phyloP scores from a whole-genome alignment of 2,888 invertebrate genomes.

The Lithodes maja region DNA sequence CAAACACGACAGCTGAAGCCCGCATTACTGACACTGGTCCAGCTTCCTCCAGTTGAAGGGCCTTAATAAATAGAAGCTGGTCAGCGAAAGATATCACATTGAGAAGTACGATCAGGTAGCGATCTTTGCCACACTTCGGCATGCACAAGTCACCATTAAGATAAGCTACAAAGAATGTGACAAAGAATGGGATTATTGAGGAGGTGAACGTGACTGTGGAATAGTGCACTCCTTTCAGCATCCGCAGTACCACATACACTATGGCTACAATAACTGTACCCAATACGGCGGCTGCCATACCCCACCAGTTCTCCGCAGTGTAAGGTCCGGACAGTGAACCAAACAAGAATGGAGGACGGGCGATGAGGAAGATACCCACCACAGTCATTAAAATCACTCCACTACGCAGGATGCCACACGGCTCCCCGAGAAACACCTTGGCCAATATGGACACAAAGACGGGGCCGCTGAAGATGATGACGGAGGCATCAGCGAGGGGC shows the following conservation, averaged over 20 bases:
- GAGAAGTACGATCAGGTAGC: not conserved
- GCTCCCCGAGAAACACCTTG: not conserved
- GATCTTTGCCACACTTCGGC: not conserved
- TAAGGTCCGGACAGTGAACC: not conserved
- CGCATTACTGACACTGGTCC: not conserved
- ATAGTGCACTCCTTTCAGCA: not conserved
- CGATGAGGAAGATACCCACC: not conserved
- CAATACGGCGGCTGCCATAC: not conserved
- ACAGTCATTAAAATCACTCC: not conserved
- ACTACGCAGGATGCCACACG: not conserved
- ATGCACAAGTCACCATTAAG: not conserved
- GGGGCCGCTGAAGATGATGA: not conserved
- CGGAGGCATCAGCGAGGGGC: not conserved
- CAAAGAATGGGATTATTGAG: not conserved
- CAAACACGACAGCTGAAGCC: not conserved
- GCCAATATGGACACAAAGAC: not conserved
- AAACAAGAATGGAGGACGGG: not conserved
- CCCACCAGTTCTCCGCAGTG: not conserved
- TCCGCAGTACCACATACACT: not conserved
- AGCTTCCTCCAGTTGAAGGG: not conserved
- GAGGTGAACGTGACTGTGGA: not conserved
- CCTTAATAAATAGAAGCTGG: not conserved
- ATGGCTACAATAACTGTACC: not conserved
- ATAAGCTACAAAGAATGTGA: not conserved
- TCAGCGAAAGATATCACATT: not conserved